Evolutionary conservation across 2,113 vertebrate species (phyloP).

Genomic region (Anhinga anhinga): DNA sequence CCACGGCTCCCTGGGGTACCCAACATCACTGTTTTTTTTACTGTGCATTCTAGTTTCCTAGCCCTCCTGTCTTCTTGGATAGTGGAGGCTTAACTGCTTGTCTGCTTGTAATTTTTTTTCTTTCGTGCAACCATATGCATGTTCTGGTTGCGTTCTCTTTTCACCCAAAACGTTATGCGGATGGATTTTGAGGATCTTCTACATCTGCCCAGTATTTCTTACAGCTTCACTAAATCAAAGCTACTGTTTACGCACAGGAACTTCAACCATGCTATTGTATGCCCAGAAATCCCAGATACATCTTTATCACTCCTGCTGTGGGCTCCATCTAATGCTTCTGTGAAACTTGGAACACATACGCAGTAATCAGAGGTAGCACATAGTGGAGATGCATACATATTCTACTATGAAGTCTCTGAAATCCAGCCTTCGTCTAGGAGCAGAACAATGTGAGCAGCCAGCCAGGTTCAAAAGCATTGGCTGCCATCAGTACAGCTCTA

Average conservation of each 20-base stretch:
- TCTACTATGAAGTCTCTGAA: not conserved
- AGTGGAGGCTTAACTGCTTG: not conserved
- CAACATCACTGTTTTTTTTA: not conserved
- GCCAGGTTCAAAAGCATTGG: not conserved
- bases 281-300: not conserved
- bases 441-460: not conserved
- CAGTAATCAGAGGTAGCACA: not conserved
- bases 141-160: not conserved
- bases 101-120: not conserved
- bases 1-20: accelerated
- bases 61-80: not conserved
- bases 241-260: not conserved
- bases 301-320: not conserved
- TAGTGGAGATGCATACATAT: not conserved
- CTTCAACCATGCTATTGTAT: not conserved
- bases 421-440: not conserved
- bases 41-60: not conserved
- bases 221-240: not conserved
- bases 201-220: not conserved
- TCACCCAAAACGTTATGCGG: not conserved
- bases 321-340: not conserved
- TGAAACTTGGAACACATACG: not conserved
- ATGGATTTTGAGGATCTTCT: not conserved
- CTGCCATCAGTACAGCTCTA: not conserved
- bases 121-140: not conserved